Percentiles rank a stretch among this genome's conserved stretches.
Conservation (phyloP, 2,113 vertebrate genomes). For the Scophthalmus maximus region DNA sequence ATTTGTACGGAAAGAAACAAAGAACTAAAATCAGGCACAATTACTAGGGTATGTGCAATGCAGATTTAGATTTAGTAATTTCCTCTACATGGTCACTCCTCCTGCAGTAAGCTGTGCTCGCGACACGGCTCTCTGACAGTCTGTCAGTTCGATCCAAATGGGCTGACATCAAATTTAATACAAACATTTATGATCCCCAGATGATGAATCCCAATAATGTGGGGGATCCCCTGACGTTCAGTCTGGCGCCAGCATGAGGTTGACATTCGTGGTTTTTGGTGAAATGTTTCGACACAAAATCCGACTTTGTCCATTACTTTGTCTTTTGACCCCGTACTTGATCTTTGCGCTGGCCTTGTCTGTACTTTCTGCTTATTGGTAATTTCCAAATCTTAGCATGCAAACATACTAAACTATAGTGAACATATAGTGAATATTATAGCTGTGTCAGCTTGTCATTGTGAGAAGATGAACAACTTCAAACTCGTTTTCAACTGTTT, state of each 20-base stretch:
- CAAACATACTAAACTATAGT: no score
- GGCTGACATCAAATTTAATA: not conserved
- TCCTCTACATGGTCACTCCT: no score
- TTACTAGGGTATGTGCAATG: not conserved
- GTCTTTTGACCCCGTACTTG: no score
- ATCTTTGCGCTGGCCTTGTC: no score
- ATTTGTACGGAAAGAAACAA: not conserved
- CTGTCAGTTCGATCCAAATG: no score
- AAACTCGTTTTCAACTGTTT: no score
- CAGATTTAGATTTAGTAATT: no score
- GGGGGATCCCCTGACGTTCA: not conserved
- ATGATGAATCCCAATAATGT: not conserved
- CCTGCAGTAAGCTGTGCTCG: no score
- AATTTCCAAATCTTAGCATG: not conserved
- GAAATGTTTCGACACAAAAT: not conserved
- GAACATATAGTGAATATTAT: no score
- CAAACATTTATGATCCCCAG: not conserved
- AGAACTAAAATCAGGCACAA: not conserved
- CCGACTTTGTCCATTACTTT: not conserved
- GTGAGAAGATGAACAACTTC: not conserved
- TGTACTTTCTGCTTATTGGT: no score
- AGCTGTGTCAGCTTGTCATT: not conserved
- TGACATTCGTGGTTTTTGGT: not conserved
- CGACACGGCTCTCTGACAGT: no score
- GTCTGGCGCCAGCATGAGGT: not conserved